Evolutionary conservation across 2,113 vertebrate genomes (phyloP), one percentile per base, ranked within the genome.

Genomic region (Cyprinodon variegatus): DNA sequence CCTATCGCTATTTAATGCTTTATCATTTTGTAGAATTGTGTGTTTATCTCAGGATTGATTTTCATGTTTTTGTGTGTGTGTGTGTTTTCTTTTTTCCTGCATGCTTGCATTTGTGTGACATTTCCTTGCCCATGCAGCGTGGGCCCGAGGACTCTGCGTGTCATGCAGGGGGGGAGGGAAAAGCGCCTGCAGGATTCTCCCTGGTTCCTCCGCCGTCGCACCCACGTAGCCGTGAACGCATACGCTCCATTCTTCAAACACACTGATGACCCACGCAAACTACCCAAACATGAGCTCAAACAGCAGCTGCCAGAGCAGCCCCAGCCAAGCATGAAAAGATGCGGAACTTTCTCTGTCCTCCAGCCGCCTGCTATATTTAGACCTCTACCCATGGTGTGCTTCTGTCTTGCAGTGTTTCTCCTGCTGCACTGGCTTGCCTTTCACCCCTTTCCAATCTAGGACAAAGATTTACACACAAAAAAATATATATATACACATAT

Each of bases 291-390:
- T 77, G 78, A 83, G 68, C 84, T 68, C 78, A 86, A 90, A 88
- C 76, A 89, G 88, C 91, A 93, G 88, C 86, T 92, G 90, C 86
- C 85, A 79, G 85, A 83, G 79, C 71, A 85, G 88, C 74, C 45
- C 86, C 88, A 89, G 89, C 83, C 89, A 80, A 91, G 90, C 89
- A 90, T 92, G 87, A 88, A 92, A 91, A 90, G 85, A 81, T 87
- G 80, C 79, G 76, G 76, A 83, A 90, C 81, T 91, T 86, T 90
- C 84, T 85, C 87, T 90, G 77, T 91, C 90, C 90, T 88, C 77
- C 70, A 81, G 89, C 86, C 74, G 65, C 3, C 74, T 84, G 75
- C 90, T 91, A 92, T 80, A 92, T 90, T 86, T 90, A 91, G 89
- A 82, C 40, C 65, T 50, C 39, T 72, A 4, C 73, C 67, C 60